Evolutionary conservation across 2,113 vertebrate genomes (phyloP).

Genomic region (Peromyscus polionotus): DNA sequence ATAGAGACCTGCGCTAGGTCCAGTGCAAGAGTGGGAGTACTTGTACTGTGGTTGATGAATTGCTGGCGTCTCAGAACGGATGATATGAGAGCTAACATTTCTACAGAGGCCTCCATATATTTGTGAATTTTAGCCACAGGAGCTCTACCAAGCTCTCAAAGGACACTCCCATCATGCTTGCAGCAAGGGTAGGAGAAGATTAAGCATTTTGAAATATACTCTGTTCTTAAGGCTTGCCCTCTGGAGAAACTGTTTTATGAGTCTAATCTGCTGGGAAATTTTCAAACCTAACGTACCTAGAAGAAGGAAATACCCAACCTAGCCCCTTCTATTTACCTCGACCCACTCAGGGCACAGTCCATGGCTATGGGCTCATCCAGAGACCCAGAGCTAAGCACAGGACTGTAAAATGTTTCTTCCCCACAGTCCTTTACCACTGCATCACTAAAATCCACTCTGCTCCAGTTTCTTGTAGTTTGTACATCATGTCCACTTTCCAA

Average conservation of each 20-base stretch:
- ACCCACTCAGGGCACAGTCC: not conserved
- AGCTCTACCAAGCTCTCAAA: not conserved
- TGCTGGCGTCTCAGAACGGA: not conserved
- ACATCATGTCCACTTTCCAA: not conserved
- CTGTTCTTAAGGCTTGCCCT: not conserved
- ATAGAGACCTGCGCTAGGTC: not conserved
- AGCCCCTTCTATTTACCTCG: not conserved
- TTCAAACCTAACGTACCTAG: not conserved
- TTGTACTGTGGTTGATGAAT: not conserved
- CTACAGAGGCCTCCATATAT: not conserved
- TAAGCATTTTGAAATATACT: not conserved
- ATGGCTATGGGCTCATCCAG: not conserved
- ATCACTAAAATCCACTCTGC: not conserved
- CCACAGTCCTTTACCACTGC: not conserved
- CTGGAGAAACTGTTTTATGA: conserved; percentile 26
- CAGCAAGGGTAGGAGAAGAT: not conserved
- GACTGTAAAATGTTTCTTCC: not conserved
- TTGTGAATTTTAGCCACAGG: conserved; percentile 29
- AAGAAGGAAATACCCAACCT: not conserved
- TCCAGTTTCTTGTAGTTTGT: not conserved
- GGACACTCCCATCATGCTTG: not conserved
- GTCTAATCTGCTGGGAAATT: conserved; percentile 8
- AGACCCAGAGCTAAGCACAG: not conserved
- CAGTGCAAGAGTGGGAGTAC: not conserved
- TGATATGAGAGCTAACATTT: not conserved